phyloP scores from a whole-genome alignment of 2,797 vertebrate species.

The Hippoglossus hippoglossus region DNA sequence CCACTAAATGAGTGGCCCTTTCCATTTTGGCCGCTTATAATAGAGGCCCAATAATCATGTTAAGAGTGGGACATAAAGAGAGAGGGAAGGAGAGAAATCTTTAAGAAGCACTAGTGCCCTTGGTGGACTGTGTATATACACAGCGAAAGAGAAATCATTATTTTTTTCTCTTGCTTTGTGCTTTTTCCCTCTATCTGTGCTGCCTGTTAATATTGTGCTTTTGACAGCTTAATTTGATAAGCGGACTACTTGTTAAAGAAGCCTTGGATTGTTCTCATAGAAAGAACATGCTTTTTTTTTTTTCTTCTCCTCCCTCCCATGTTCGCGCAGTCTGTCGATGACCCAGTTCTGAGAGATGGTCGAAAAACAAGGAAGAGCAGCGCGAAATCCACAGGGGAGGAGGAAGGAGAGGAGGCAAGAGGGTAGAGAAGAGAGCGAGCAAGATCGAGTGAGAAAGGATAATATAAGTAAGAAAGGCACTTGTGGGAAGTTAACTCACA shows the following conservation, averaged over 20 bases:
- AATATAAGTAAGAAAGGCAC: conserved; percentile 64
- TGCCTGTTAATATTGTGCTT: conserved; percentile 82
- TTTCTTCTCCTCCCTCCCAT: conserved; percentile 51
- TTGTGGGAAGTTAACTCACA: conserved; percentile 77
- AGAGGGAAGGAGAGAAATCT: conserved; percentile 43
- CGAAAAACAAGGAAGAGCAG: conserved; percentile 83
- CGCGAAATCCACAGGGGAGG: conserved; percentile 78
- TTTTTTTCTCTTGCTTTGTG: conserved; percentile 39
- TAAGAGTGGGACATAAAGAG: conserved; percentile 45
- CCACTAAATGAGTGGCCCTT: conserved; percentile 56
- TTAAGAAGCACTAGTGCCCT: conserved; percentile 64
- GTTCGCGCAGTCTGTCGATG: conserved; percentile 82
- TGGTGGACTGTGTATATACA: conserved; percentile 64
- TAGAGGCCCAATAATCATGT: conserved; percentile 60
- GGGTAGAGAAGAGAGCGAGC: conserved; percentile 49
- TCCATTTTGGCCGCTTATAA: conserved; percentile 52
- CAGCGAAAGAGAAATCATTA: conserved; percentile 50
- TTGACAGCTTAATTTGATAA: conserved; percentile 86
- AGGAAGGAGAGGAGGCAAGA: conserved; percentile 68
- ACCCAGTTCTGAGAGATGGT: conserved; percentile 87
- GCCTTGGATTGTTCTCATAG: conserved; percentile 77
- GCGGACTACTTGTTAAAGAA: conserved; percentile 81
- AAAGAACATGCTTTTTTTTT: conserved; percentile 60
- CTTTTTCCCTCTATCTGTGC: conserved; percentile 52
- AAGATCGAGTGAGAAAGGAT: conserved; percentile 55